These are phyloP conservation scores for Caenorhabditis sp. DNA, from an alignment of 2,888 invertebrate genomes.

Conservation along the genomic window DNA sequence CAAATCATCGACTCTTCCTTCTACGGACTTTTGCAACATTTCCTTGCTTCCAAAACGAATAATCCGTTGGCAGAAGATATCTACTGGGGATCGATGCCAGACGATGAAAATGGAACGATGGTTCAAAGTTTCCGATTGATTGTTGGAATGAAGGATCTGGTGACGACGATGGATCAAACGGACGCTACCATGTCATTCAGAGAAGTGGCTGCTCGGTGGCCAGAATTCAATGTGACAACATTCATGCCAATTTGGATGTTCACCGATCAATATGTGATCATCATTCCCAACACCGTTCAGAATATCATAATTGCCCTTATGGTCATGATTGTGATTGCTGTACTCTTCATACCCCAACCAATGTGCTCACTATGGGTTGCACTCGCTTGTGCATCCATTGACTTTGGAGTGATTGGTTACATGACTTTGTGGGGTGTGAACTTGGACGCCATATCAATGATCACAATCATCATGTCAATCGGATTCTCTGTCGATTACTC, in stretches of 20 bases:
- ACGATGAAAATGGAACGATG: conserved; percentile 59
- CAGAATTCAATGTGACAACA: conserved; percentile 82
- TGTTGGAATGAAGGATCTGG: conserved; percentile 82
- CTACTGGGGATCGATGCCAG: conserved; percentile 73
- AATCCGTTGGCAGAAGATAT: conserved; percentile 80
- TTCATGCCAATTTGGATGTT: conserved; percentile 83
- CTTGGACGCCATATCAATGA: conserved; percentile 88
- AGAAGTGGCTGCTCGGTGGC: conserved; percentile 76
- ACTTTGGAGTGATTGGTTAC: conserved; percentile 94
- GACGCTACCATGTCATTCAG: conserved; percentile 80
- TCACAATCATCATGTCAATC: conserved; percentile 93
- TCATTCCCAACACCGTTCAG: conserved; percentile 83
- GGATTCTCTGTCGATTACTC: conserved; percentile 97
- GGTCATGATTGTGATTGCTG: conserved; percentile 95
- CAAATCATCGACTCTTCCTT: conserved; percentile 76
- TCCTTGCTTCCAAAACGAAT: conserved; percentile 75
- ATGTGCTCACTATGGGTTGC: conserved; percentile 96
- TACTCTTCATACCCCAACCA: conserved; percentile 93
- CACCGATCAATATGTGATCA: conserved; percentile 83
- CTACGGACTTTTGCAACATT: conserved; percentile 80
- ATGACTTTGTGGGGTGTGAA: conserved; percentile 97
- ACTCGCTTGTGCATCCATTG: conserved; percentile 94
- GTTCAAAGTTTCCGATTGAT: conserved; percentile 75
- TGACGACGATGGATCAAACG: conserved; percentile 79
- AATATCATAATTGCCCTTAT: conserved; percentile 80